Percentiles rank a stretch among this genome's conserved stretches.
These are phyloP conservation scores for Tetragnatha versicolor DNA, from an alignment of 1,140 invertebrate genomes.

Conservation along the genomic window DNA sequence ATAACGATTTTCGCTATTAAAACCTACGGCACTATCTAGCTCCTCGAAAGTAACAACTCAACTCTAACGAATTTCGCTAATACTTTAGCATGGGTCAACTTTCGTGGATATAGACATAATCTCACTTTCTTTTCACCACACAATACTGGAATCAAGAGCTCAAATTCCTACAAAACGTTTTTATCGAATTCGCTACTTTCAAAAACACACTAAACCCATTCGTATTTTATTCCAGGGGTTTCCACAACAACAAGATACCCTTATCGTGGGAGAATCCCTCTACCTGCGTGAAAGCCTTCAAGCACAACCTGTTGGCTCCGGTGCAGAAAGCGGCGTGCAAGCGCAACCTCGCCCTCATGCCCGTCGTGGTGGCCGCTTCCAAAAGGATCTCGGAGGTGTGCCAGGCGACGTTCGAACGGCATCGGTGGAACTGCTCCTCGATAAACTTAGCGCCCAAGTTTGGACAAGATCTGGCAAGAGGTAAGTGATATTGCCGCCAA, in stretches of 20 bases:
- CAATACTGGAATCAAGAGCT: too few relatives aligned
- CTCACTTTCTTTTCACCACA: too few relatives aligned
- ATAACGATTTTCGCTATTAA: too few relatives aligned
- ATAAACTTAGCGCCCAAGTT: conserved; percentile 75
- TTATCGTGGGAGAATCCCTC: conserved; percentile 57
- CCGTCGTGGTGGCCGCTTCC: conserved; percentile 76
- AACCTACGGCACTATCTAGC: too few relatives aligned
- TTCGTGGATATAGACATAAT: too few relatives aligned
- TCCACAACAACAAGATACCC: not conserved
- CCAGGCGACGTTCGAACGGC: conserved; percentile 74
- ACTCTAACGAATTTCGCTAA: too few relatives aligned
- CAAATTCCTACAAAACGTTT: not conserved
- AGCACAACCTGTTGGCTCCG: conserved; percentile 68
- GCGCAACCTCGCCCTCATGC: conserved; percentile 76
- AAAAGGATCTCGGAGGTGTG: conserved; percentile 74
- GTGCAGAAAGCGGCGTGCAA: conserved; percentile 74
- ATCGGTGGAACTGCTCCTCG: conserved; percentile 87
- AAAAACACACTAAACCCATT: not conserved
- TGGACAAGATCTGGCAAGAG: conserved; percentile 77
- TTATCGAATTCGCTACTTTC: not conserved
- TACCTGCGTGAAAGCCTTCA: conserved; percentile 64
- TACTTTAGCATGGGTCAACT: too few relatives aligned
- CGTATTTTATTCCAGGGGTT: not conserved
- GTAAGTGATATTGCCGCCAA: conserved; percentile 64
- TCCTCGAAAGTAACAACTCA: too few relatives aligned